Evolutionary conservation across 2,888 invertebrate genomes (phyloP).

Genomic region (Nycteola revayana): DNA sequence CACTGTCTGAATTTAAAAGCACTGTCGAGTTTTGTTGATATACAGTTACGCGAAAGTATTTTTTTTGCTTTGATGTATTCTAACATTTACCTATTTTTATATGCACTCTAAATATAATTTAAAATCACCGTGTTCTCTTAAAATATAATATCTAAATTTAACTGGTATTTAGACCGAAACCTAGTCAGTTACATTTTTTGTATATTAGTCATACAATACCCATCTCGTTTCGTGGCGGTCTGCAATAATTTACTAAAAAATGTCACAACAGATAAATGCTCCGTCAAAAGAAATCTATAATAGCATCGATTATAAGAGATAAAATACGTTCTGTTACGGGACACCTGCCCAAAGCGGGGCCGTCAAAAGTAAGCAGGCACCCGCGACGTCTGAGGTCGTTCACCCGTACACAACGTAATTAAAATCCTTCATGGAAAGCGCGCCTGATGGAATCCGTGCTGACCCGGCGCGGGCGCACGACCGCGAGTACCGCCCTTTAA

Average conservation of each 20-base stretch:
- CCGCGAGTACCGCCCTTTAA: slow-evolving; percentile 66
- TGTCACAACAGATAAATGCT: slow-evolving; percentile 7
- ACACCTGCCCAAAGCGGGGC: slow-evolving; percentile 53
- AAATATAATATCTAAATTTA: too few relatives aligned
- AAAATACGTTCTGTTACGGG: slow-evolving; percentile 34
- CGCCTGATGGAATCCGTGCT: slow-evolving; percentile 76
- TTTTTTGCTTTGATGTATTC: neutral
- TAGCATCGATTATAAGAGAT: slow-evolving; percentile 15
- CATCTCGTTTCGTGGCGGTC: neutral
- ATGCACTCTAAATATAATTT: too few relatives aligned
- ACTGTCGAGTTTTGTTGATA: neutral
- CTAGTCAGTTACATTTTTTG: slow-evolving; percentile 2
- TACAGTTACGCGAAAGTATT: slow-evolving; percentile 30
- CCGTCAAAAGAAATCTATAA: slow-evolving; percentile 11
- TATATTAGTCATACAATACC: slow-evolving; percentile 5
- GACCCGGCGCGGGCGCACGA: slow-evolving; percentile 71
- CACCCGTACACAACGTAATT: slow-evolving; percentile 72
- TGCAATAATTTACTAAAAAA: slow-evolving; percentile 6
- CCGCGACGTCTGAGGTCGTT: slow-evolving; percentile 57
- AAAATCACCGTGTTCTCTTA: too few relatives aligned
- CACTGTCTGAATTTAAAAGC: too few relatives aligned
- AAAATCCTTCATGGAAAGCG: slow-evolving; percentile 80
- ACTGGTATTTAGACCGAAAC: too few relatives aligned
- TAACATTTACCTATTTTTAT: too few relatives aligned
- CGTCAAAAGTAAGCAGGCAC: slow-evolving; percentile 59